Base-by-base conservation (phyloP, 64 coral and sea anemone genomes). In the Pocillopora damicornis region DNA sequence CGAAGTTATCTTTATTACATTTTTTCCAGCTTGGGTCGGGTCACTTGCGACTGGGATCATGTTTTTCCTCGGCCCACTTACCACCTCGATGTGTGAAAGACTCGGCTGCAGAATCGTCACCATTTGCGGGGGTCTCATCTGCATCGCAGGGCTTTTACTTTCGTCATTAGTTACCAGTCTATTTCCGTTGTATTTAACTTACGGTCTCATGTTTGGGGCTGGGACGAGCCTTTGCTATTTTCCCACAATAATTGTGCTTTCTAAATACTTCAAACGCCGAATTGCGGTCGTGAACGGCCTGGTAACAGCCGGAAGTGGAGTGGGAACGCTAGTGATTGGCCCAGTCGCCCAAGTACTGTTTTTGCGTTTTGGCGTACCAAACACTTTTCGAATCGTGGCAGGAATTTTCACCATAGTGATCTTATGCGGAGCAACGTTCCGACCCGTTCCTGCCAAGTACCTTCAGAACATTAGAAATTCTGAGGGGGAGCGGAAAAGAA, bases 181-280 rank as follows among this genome's bases (percentile, higher is more conserved):
- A 35, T 79, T 88, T 58, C 74, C 89, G 10, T 69, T 99, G n/a
- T 99, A 91, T 74, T 87, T 99, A 16, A 95, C 97, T 13, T 99
- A 99, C 59, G 91, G 93, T 16, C 13, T 99, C n/a, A 95, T 92
- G 30, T 99, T 93, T 93, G 97, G 97, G 18, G 71, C 90, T 93
- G 97, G 97, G 13, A 95, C 97, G 23, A 99, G 97, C 61, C 83
- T 99, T 66, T 99, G 97, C 75, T 99, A 95, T 42, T 92, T 92
- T 76, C 93, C 97, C 61, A 95, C 97, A 22, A 86, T 95, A 75
- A 92, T 99, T 75, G 91, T 95, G 18, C 75, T 99, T 18, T 95
- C 93, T 0, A 99, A 99, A 73, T 99, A 95, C 42, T 99, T 99
- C 80, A 95, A 95, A 60, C 90, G 83, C 61, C 90, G 93, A 35